Evolutionary conservation across 2,113 vertebrate species (phyloP).

Genomic region (Forbesichthys agassizii): DNA sequence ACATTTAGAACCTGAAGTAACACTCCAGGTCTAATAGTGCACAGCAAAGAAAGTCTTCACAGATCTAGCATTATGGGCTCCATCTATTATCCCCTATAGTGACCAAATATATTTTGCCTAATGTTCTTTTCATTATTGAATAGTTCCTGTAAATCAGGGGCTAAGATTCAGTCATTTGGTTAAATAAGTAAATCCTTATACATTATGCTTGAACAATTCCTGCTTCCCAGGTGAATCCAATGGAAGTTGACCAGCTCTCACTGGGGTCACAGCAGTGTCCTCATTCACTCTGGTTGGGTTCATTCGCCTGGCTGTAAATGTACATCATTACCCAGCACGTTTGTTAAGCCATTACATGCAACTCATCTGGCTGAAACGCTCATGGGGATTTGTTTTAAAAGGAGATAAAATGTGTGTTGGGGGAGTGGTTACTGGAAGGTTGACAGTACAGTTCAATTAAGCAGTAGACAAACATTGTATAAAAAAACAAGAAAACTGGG

Average conservation of each 20-base stretch:
- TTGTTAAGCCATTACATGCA: constrained; percentile 63
- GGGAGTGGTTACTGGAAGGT: too few species aligned
- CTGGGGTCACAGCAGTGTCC: constrained; percentile 64
- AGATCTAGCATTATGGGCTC: constrained; percentile 27
- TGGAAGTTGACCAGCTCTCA: constrained; percentile 60
- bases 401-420: background rate
- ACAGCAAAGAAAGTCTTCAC: constrained; percentile 59
- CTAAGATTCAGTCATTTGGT: constrained; percentile 50
- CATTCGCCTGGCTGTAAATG: constrained; percentile 62
- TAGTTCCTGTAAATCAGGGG: constrained; percentile 34
- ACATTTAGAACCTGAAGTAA: constrained; percentile 48
- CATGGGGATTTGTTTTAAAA: constrained; percentile 13
- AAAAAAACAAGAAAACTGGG: background rate
- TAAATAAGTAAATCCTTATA: constrained; percentile 58
- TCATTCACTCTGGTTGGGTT: constrained; percentile 43
- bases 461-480: background rate
- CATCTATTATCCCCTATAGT: constrained; percentile 57
- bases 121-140: constrained; percentile 36
- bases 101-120: constrained; percentile 41
- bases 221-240: constrained; percentile 50
- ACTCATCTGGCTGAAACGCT: constrained; percentile 55
- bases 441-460: background rate
- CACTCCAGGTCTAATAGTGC: constrained; percentile 47
- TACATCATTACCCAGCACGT: constrained; percentile 57
- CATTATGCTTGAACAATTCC: constrained; percentile 60